Percentiles rank a stretch among this genome's conserved stretches.
Evolutionary conservation across 2,888 invertebrate genomes (phyloP).

Genomic region (Nymphalis c-album): DNA sequence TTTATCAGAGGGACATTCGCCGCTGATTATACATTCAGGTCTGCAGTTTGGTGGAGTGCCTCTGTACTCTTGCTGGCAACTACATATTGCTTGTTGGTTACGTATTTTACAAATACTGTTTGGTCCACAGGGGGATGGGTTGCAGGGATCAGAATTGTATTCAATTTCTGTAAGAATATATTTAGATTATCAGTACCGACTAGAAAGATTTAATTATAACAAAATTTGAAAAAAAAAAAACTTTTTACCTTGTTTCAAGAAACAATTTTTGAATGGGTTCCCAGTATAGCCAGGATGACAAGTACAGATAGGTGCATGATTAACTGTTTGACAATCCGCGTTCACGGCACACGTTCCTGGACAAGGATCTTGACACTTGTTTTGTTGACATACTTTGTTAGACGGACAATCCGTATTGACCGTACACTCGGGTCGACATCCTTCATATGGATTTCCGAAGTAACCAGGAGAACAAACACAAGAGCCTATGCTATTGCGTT

Average conservation of each 20-base stretch:
- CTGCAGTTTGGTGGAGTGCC: slow-evolving; percentile 86
- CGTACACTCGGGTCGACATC: slow-evolving; percentile 88
- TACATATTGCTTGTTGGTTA: slow-evolving; percentile 87
- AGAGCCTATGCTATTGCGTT: slow-evolving; percentile 85
- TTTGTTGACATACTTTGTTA: slow-evolving; percentile 86
- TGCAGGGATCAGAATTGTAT: slow-evolving; percentile 82
- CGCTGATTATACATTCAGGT: slow-evolving; percentile 87
- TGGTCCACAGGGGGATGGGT: slow-evolving; percentile 90
- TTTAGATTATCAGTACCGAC: background rate
- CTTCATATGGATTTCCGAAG: slow-evolving; percentile 84
- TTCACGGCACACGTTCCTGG: slow-evolving; percentile 88
- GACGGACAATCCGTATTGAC: slow-evolving; percentile 88
- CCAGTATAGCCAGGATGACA: slow-evolving; percentile 85
- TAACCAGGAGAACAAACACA: slow-evolving; percentile 86
- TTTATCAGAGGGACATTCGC: slow-evolving; percentile 85
- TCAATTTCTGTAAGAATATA: slow-evolving; percentile 56
- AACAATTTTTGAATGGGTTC: slow-evolving; percentile 79
- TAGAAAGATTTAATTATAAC: background rate
- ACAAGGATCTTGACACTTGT: slow-evolving; percentile 89
- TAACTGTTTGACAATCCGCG: slow-evolving; percentile 86
- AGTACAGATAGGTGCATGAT: slow-evolving; percentile 86
- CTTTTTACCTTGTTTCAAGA: slow-evolving; percentile 58
- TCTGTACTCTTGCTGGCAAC: slow-evolving; percentile 84
- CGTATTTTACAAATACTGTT: slow-evolving; percentile 89
- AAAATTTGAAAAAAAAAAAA: slow-evolving; percentile 8